Evolutionary conservation across 2,797 vertebrate genomes (phyloP).

Genomic region (Pangasius macronema): DNA sequence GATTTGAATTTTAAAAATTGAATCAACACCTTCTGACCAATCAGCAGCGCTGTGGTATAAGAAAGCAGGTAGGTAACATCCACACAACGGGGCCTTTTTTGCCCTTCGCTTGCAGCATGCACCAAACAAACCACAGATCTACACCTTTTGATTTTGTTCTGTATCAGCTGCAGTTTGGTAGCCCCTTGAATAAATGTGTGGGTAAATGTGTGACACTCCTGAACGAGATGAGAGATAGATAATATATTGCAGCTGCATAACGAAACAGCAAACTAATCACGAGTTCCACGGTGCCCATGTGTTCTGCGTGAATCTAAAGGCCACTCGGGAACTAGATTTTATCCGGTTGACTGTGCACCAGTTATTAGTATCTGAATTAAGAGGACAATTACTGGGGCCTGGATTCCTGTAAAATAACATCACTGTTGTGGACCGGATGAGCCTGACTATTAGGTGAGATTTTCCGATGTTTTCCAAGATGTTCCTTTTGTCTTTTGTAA

Average conservation of each 20-base stretch:
- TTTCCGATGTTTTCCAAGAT: not conserved
- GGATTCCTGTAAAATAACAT: slow-evolving; percentile 14
- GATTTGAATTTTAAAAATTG: not conserved
- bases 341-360: slow-evolving; percentile 4
- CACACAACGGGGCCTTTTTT: not conserved
- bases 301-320: slow-evolving; percentile 31
- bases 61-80: not conserved
- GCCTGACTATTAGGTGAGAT: not conserved
- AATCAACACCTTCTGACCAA: not conserved
- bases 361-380: slow-evolving; percentile 32
- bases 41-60: not conserved
- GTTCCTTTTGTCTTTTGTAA: not conserved
- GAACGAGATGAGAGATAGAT: not conserved
- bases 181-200: not conserved
- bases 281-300: slow-evolving; percentile 28
- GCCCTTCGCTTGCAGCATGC: not conserved
- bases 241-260: slow-evolving; percentile 13
- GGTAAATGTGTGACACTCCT: slow-evolving; percentile 1
- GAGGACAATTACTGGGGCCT: slow-evolving; percentile 19
- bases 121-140: not conserved
- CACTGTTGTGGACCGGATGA: not conserved
- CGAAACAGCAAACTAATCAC: slow-evolving; percentile 31
- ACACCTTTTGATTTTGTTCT: not conserved
- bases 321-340: slow-evolving; percentile 15
- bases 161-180: not conserved